Evolutionary conservation across 2,888 invertebrate species (phyloP), one percentile per base, ranked within the genome.

Genomic region (Diploptera punctata): DNA sequence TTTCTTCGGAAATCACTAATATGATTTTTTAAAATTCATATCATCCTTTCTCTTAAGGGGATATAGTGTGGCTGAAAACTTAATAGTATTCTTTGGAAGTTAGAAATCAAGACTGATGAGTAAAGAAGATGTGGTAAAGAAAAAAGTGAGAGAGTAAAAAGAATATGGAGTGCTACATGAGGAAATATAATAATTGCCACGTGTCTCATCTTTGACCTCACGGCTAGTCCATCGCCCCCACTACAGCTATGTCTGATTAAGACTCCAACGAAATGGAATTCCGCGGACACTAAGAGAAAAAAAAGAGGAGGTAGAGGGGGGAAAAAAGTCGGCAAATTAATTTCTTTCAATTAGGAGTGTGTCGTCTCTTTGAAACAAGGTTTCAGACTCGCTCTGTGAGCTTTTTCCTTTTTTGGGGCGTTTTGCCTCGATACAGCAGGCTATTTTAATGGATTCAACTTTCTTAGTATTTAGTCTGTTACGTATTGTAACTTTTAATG

Each of bases 331-430:
- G 60, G 61, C 74, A 75, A 75, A 75, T 73, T 75, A 75, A 75
- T 75, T 75, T 75, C 74, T 75, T 75, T 75, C 74, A 75, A 75
- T 75, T 75, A 75, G 73, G 73, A 68, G 57, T 70, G 70, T 71
- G 72, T 74, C 68, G 52, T 38, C 38, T 38, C 43, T 19, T 68
- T 54, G 54, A 19, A 21, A 16, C 43, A 43, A 47, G 10, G 47
- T 47, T 9, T 33, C 68, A n/a, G 16, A 16, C 13, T 57, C 57
- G 57, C 29, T 57, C 29, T 57, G 29, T 16, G 26, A 7, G 21
- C 16, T 29, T 57, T 57, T 29, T 29, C 16, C 33, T 33, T 29
- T 29, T 29, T 24, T 57, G 57, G 29, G 52, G 24, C n/a, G 33
- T 33, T 33, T 57, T 29, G 18, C 29, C 29, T 57, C 16, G 57